phyloP scores from a whole-genome alignment of 2,797 vertebrate genomes.

The Benthosema pterotum region DNA sequence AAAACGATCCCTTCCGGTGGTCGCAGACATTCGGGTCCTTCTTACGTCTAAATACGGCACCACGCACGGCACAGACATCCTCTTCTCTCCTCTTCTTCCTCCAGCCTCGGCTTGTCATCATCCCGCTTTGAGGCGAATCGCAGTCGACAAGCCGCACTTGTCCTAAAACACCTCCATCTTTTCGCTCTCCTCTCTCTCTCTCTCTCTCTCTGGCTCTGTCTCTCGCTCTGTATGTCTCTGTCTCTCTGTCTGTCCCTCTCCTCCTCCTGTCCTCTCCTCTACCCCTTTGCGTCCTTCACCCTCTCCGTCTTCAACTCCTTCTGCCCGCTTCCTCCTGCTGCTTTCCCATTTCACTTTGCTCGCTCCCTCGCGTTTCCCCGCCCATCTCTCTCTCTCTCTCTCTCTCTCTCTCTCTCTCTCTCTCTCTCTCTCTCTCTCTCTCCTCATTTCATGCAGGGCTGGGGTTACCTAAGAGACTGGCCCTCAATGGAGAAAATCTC shows the following conservation, averaged over 20 bases:
- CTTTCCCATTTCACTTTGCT: constrained; percentile 71
- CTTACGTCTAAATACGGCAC: constrained; percentile 56
- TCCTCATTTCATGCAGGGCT: constrained; percentile 85
- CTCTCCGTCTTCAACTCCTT: constrained; percentile 77
- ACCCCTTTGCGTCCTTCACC: constrained; percentile 74
- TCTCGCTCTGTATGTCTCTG: not conserved
- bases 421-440: constrained; percentile 70
- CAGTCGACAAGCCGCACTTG: constrained; percentile 63
- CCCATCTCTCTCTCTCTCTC: constrained; percentile 17
- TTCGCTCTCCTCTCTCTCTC: constrained; percentile 8
- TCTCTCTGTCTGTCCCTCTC: constrained; percentile 48
- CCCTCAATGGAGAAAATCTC: constrained; percentile 88
- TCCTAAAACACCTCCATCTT: constrained; percentile 61
- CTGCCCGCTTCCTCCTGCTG: constrained; percentile 73
- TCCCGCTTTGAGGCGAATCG: constrained; percentile 35
- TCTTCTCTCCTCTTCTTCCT: constrained; percentile 41
- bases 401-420: constrained; percentile 49
- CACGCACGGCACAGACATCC: constrained; percentile 43
- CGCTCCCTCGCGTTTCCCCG: constrained; percentile 35
- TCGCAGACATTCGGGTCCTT: constrained; percentile 57
- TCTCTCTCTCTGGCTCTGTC: not conserved
- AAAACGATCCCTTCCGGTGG: constrained; percentile 47
- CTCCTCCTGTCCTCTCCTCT: constrained; percentile 58
- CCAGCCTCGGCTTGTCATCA: not conserved
- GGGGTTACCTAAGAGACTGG: constrained; percentile 87